Base-by-base conservation (phyloP, 2,113 vertebrate genomes). In the Falcunculus frontatus region DNA sequence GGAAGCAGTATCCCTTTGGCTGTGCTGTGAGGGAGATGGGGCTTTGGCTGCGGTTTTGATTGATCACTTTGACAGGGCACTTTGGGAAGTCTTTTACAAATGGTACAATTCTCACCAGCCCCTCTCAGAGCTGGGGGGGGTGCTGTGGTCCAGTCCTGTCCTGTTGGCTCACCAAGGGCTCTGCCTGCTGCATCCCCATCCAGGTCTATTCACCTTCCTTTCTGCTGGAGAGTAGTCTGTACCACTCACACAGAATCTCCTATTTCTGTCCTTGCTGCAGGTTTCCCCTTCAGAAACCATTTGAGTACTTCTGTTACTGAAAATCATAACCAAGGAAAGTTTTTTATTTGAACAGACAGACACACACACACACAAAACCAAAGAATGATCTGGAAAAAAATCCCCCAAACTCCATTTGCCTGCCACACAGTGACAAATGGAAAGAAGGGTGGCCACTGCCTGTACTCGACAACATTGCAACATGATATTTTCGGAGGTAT, bases 401-500 rank as follows among this genome's bases (percentile, higher is more conserved):
- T 84, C 83, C 93, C 92, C 95, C 83, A 46, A 72, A 74, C 62
- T 95, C 88, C 87, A 92, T 77, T 77, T 1, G 3, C 92, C 80
- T 81, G 77, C 84, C 68, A 15, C 19, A 6, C 29, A 59, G 78
- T 6, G 33, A 96, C 94, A 78, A 93, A 91, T 93, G 95, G 95
- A 97, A 97, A 97, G 52, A 93, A 90, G 87, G 59, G 78, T 49
- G 88, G 87, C 93, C 68, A 37, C 93, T 89, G 95, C 80, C 84
- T 75, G 72, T 84, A 87, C 80, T 78, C 72, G 81, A 90, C 80
- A 97, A 94, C 86, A 25, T 65, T 73, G 84, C 3, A 0, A 63
- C 29, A 74, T 90, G 89, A 73, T 63, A 55, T 76, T 85, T 94
- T 93, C 49, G 16, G 94, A 93, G 93, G 95, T 92, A 92, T 89